phyloP scores from a whole-genome alignment of 2,113 vertebrate species.

The Aix galericulata region DNA sequence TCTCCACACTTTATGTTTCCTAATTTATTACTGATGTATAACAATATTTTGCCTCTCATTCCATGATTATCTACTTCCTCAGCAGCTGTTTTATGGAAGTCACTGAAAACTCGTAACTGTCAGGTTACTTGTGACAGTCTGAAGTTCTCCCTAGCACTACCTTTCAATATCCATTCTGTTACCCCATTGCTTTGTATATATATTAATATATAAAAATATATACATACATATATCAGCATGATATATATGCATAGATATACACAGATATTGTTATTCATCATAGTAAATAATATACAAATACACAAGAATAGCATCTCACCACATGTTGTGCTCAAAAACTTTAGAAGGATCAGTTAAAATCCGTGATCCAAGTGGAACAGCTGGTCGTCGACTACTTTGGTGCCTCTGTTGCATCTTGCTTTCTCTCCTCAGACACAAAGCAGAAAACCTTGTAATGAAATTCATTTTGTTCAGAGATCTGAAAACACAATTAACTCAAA shows the following conservation, averaged over 20 bases:
- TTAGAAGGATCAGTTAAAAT: constrained; percentile 85
- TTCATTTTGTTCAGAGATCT: constrained; percentile 75
- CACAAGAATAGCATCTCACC: constrained; percentile 72
- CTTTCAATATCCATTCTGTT: neutral
- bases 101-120: neutral
- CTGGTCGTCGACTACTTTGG: constrained; percentile 76
- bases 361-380: constrained; percentile 85
- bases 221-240: neutral
- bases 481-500: constrained; percentile 56
- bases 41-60: neutral
- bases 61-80: neutral
- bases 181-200: neutral
- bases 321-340: constrained; percentile 94
- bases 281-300: neutral
- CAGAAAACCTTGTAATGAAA: constrained; percentile 66
- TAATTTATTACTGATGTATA: neutral
- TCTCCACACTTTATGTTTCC: neutral
- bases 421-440: constrained; percentile 67
- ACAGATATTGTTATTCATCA: neutral
- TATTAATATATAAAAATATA: accelerated
- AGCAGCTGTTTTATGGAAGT: neutral
- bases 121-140: neutral
- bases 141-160: neutral
- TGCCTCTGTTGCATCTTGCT: constrained; percentile 68
- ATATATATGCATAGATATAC: neutral